These are phyloP conservation scores for Archilochus colubris DNA, from an alignment of 2,113 vertebrate species.

Conservation along the genomic window DNA sequence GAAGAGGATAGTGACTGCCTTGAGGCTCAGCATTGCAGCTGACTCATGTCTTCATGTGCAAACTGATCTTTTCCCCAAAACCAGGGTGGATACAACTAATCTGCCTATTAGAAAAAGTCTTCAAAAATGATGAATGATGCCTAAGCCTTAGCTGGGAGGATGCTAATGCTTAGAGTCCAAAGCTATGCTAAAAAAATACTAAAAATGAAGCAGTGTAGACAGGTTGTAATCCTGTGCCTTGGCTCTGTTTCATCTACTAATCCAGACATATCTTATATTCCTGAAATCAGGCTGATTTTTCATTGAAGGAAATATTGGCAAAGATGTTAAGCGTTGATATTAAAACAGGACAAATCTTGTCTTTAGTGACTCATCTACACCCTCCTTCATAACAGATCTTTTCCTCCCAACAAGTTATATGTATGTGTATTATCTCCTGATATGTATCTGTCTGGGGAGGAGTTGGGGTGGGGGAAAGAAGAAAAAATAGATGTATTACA, in stretches of 20 bases:
- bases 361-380: background rate
- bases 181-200: background rate
- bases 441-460: background rate
- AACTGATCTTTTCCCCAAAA: background rate
- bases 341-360: background rate
- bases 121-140: background rate
- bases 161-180: background rate
- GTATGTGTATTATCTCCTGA: background rate
- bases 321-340: background rate
- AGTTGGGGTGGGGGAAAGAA: too few relatives aligned
- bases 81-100: background rate
- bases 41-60: background rate
- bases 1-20: background rate
- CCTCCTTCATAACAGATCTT: background rate
- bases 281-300: background rate
- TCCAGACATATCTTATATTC: background rate
- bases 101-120: background rate
- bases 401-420: background rate
- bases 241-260: background rate
- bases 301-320: background rate
- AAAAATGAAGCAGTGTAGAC: background rate
- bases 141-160: background rate
- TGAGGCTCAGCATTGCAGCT: background rate
- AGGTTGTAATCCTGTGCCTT: background rate
- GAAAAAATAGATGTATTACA: background rate